A percentile compares a stretch with the other conserved stretches of the same genome.
Conservation (phyloP, 2,113 vertebrate species). For the Toxostoma redivivum region DNA sequence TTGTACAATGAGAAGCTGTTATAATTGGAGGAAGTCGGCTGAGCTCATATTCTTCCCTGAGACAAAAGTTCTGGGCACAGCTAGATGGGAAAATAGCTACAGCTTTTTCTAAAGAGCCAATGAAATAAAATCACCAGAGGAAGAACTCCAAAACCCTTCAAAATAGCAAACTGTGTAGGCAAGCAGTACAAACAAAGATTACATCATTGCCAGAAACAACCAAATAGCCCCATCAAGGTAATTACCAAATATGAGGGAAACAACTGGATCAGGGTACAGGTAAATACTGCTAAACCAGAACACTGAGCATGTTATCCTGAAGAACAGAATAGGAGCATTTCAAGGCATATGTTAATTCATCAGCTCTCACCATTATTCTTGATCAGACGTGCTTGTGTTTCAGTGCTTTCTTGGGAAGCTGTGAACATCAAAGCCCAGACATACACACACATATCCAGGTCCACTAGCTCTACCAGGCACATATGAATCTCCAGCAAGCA, state of each 20-base stretch:
- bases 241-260: slow-evolving; percentile 40
- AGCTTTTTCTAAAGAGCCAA: background rate
- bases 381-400: background rate
- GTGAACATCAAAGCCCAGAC: background rate
- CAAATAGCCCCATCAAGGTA: slow-evolving; percentile 29
- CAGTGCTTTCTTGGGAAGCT: background rate
- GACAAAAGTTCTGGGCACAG: slow-evolving; percentile 17
- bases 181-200: slow-evolving; percentile 19
- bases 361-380: background rate
- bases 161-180: background rate
- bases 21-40: background rate
- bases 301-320: background rate
- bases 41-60: background rate
- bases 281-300: slow-evolving; percentile 46
- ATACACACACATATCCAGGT: background rate
- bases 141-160: slow-evolving; percentile 8
- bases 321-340: slow-evolving; percentile 8
- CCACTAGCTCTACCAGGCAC: background rate
- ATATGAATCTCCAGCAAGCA: background rate
- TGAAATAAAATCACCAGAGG: background rate
- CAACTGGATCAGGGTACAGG: background rate
- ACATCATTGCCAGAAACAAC: slow-evolving; percentile 37
- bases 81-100: slow-evolving; percentile 1
- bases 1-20: background rate
- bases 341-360: background rate